Evolutionary conservation across 2,888 invertebrate genomes (phyloP), one percentile per base, ranked within the genome.

Genomic region (Mechanitis messenoides): DNA sequence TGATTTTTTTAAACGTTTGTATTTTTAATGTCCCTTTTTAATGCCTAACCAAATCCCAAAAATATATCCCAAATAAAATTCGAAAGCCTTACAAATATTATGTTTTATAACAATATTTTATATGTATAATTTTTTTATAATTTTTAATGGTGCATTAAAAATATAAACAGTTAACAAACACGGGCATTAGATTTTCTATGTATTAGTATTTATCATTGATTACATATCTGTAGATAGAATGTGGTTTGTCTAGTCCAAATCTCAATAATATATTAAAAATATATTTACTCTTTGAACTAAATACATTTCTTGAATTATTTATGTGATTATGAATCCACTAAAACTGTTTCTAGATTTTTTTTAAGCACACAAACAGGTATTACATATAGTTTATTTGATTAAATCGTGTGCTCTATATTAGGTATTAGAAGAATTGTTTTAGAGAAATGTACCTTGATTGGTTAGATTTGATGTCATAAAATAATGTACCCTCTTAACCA

Each of bases 151-250:
- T 83, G 75, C 72, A 72, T 83, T 88, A 85, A 81, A 85, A 85
- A 83, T 79, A 78, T 76, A 81, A 78, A 78, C 77, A 71, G 61
- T 79, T 73, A 77, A 79, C 78, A 73, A 74, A 82, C 85, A 85
- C 83, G 81, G 80, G 81, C 83, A 75, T 83, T 85, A 87, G 85
- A 84, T 85, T 87, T 87, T 88, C 80, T 86, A 85, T 77, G 77
- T 81, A 83, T 86, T 88, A 88, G 86, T 82, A 84, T 87, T 87
- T 90, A 90, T 90, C 90, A 89, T 90, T 85, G 87, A 87, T 89
- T 83, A 90, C 90, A 90, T 90, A 90, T 90, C 90, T 90, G 86
- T 90, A 90, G 90, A 85, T 90, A 89, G 90, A 87, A 88, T 84
- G 87, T 87, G 88, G 83, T 87, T 87, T 87, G 85, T 85, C 86